Evolutionary conservation across 2,113 vertebrate genomes (phyloP).

Genomic region (Plecturocebus donacophilus): DNA sequence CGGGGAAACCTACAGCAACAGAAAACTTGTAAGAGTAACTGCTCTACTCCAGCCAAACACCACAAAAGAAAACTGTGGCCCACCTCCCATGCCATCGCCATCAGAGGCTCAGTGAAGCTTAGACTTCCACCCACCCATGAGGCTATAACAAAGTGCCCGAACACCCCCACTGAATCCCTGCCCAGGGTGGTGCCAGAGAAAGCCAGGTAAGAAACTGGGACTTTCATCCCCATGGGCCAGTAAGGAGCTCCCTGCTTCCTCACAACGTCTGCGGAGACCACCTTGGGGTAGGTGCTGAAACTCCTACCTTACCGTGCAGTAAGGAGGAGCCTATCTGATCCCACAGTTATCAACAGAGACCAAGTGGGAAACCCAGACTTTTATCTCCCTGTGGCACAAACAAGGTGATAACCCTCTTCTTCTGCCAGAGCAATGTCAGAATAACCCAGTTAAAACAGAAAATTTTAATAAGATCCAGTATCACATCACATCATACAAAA

Average conservation of each 20-base stretch:
- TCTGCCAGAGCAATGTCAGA: not conserved
- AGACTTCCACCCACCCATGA: not conserved
- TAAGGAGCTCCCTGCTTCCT: not conserved
- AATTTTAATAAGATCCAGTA: not conserved
- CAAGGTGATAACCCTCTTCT: not conserved
- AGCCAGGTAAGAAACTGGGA: not conserved
- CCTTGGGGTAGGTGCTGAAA: not conserved
- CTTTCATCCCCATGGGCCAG: not conserved
- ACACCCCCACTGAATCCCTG: too few relatives aligned
- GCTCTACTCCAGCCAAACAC: not conserved
- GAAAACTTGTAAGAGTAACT: not conserved
- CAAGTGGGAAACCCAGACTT: not conserved
- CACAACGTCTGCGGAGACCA: not conserved
- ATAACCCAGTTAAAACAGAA: not conserved
- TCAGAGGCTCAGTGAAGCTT: not conserved
- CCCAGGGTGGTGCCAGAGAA: not conserved
- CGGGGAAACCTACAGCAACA: rapidly evolving
- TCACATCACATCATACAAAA: not conserved
- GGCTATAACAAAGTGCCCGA: not conserved
- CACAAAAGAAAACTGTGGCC: not conserved
- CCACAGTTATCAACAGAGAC: too few relatives aligned
- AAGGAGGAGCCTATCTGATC: not conserved
- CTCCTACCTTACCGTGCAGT: not conserved
- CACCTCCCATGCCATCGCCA: not conserved
- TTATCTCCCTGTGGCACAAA: not conserved